phyloP scores from a whole-genome alignment of 2,797 vertebrate genomes.

The Premnoplex brunnescens region DNA sequence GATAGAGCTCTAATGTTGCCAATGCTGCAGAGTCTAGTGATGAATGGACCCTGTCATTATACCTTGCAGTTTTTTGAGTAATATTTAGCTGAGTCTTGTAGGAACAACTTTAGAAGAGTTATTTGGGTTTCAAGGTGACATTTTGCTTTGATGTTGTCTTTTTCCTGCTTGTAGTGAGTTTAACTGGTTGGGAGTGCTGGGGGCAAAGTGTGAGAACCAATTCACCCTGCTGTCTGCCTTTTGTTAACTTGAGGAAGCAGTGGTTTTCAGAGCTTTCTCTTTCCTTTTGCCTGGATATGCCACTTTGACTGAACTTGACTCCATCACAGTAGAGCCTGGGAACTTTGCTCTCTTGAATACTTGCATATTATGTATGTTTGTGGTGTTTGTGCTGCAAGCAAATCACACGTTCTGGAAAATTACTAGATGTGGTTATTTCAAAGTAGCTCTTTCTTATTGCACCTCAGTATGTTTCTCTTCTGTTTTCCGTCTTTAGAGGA shows the following conservation, averaged over 20 bases:
- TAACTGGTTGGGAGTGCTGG: neutral
- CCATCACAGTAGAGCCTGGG: neutral
- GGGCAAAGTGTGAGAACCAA: neutral
- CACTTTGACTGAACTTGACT: neutral
- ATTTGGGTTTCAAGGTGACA: neutral
- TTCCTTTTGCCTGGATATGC: neutral
- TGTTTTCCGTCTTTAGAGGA: neutral
- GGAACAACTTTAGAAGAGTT: neutral
- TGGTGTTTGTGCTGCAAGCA: neutral
- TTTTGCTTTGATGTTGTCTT: neutral
- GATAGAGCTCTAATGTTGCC: neutral
- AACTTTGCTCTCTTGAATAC: neutral
- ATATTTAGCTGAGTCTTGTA: neutral
- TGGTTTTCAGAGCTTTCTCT: neutral
- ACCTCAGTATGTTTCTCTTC: neutral
- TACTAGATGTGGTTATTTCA: neutral
- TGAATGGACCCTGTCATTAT: neutral
- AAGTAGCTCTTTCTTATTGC: neutral
- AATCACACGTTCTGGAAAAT: rapidly evolving
- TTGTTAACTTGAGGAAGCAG: rapidly evolving
- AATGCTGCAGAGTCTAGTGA: neutral
- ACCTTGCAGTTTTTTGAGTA: neutral
- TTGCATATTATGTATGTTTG: rapidly evolving
- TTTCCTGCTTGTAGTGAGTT: neutral
- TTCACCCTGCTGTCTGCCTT: neutral